These are phyloP conservation scores for Lophius piscatorius DNA, from an alignment of 2,113 vertebrate genomes.

Conservation along the genomic window DNA sequence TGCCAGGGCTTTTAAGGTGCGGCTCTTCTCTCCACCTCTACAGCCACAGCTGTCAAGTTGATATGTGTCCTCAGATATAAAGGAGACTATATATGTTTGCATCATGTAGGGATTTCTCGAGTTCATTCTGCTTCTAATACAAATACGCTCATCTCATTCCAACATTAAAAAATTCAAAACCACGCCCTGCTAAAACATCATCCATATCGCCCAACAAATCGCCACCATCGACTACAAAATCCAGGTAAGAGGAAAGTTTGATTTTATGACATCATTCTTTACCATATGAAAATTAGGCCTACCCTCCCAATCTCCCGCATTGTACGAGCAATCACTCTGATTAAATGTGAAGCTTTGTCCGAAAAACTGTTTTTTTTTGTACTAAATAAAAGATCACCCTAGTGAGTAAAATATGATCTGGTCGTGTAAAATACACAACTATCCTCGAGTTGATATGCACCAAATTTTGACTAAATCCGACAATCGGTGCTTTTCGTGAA, in stretches of 20 bases:
- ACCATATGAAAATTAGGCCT: neutral
- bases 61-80: constrained; percentile 44
- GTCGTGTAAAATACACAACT: too few relatives aligned
- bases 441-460: too few relatives aligned
- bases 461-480: too few relatives aligned
- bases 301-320: too few relatives aligned
- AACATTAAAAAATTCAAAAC: neutral
- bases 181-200: neutral
- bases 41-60: constrained; percentile 49
- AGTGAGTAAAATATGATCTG: too few relatives aligned
- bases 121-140: constrained; percentile 17
- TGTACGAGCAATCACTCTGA: too few relatives aligned
- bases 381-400: too few relatives aligned
- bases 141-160: constrained; percentile 7
- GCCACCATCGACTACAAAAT: neutral
- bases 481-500: too few relatives aligned
- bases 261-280: neutral
- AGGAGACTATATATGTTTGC: constrained; percentile 30
- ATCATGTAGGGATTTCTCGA: constrained; percentile 25
- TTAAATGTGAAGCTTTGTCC: too few relatives aligned
- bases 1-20: constrained; percentile 72
- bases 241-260: neutral
- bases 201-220: neutral
- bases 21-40: constrained; percentile 54
- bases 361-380: too few relatives aligned